A percentile compares a stretch with the other conserved stretches of the same genome.
These are phyloP conservation scores for Syngnathus floridae DNA, from an alignment of 2,113 vertebrate species.

Conservation along the genomic window DNA sequence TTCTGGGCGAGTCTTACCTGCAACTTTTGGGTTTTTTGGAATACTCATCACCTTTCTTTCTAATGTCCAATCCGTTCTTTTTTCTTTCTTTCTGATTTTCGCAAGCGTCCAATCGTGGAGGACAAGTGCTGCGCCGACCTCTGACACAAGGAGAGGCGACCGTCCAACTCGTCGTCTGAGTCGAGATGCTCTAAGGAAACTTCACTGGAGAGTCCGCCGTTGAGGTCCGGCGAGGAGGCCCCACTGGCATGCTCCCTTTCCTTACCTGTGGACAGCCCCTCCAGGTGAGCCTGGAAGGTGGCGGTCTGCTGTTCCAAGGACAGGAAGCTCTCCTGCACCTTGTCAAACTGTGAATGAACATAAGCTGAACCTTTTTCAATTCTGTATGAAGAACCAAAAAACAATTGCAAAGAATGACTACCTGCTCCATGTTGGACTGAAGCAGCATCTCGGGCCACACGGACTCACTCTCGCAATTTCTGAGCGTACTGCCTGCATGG, in stretches of 20 bases:
- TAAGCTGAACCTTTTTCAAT: not conserved
- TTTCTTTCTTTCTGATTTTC: constrained; percentile 38
- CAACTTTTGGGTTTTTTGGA: not conserved
- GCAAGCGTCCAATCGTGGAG: constrained; percentile 34
- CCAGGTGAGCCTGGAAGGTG: constrained; percentile 67
- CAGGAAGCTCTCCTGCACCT: constrained; percentile 58
- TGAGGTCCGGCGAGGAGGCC: not conserved
- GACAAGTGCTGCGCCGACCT: constrained; percentile 32
- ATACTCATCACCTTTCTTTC: not conserved
- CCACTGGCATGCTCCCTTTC: not conserved
- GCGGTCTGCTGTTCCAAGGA: constrained; percentile 63
- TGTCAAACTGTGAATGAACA: constrained; percentile 55
- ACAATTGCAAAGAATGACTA: constrained; percentile 18
- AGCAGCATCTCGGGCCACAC: constrained; percentile 66
- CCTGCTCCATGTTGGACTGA: constrained; percentile 70
- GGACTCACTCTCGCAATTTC: constrained; percentile 27
- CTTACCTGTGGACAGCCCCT: constrained; percentile 46
- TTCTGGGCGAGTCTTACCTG: not conserved
- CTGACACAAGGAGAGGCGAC: constrained; percentile 21
- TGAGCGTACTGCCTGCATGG: constrained; percentile 25
- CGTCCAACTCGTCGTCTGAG: not conserved
- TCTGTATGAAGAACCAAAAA: too few relatives aligned
- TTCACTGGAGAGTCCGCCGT: not conserved
- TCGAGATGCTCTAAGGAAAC: not conserved
- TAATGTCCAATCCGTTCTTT: not conserved